phyloP scores from a whole-genome alignment of 2,797 vertebrate species.

The Pyrocephalus nanus region DNA sequence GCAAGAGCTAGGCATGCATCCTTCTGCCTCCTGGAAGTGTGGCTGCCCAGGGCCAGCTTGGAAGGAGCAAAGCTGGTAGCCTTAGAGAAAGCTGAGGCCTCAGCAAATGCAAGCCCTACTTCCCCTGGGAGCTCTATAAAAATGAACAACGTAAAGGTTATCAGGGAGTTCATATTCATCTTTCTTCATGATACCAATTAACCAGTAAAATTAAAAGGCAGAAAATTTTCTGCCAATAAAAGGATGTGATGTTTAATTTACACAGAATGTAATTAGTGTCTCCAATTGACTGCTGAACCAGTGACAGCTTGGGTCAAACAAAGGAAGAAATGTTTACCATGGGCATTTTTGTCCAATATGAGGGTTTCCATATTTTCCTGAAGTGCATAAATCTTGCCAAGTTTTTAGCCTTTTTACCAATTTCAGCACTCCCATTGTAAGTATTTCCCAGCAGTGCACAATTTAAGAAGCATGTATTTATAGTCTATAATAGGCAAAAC shows the following conservation, averaged over 20 bases:
- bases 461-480: not conserved
- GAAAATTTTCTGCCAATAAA: not conserved
- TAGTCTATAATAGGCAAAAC: not conserved
- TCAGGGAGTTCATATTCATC: not conserved
- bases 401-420: not conserved
- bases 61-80: not conserved
- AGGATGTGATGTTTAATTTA: not conserved
- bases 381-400: not conserved
- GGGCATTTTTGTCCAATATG: not conserved
- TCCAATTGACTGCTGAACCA: not conserved
- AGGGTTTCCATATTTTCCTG: not conserved
- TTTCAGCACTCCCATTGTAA: not conserved
- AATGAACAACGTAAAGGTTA: not conserved
- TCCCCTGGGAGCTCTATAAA: not conserved
- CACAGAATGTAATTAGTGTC: not conserved
- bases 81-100: not conserved
- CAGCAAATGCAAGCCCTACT: accelerated
- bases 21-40: not conserved
- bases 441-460: not conserved
- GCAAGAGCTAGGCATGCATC: not conserved
- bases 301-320: not conserved
- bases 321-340: not conserved
- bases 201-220: not conserved
- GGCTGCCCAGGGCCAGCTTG: not conserved
- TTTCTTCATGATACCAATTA: not conserved